Evolutionary conservation across 2,888 invertebrate genomes (phyloP), one percentile per base, ranked within the genome.

Genomic region (Corythucha ciliata): DNA sequence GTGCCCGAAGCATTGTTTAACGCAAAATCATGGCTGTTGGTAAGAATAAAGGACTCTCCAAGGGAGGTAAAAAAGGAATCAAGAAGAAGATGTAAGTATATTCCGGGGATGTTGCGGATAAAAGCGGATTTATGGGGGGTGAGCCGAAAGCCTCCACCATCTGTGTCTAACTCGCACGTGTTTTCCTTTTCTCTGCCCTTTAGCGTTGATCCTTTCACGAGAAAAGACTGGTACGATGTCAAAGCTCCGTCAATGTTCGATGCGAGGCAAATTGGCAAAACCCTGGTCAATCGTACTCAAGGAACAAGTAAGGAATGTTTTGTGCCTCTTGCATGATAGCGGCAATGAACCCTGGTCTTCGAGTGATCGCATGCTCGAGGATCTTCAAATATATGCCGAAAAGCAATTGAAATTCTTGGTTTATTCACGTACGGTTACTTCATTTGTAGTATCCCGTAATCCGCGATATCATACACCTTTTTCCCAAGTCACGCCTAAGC

Each of bases 191-290:
- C 4, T 2, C 39, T 45, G 25, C 16, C 10, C 57, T 70, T 69
- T 71, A 89, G 89, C 63, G 83, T 98, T 44, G 98, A 99, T 73
- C 98, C 98, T 12, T 99, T 99, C 78, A 93, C 96, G 62, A 86
- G 97, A 61, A 99, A 99, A 72, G 98, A 99, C 72, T 99, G 98
- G 98, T 99, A 98, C 69, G 96, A 97, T 85, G 90, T 98, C 58
- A 96, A 96, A 70, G 96, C 96, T 54, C 97, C 97, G 60, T 89
- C 89, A 54, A 94, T 96, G 89, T 99, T 99, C 75, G 82, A 86
- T 65, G 91, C 85, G 65, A 83, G 97, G 59, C 89, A 91, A 72
- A 87, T 99, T 66, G 98, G 98, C 61, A 97, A 97, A 74, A 99
- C 98, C 49, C 78, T 98, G 66, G 98, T 99, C 62, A 97, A 97